phyloP scores from a whole-genome alignment of 1,140 invertebrate genomes.

The Orius insidiosus region DNA sequence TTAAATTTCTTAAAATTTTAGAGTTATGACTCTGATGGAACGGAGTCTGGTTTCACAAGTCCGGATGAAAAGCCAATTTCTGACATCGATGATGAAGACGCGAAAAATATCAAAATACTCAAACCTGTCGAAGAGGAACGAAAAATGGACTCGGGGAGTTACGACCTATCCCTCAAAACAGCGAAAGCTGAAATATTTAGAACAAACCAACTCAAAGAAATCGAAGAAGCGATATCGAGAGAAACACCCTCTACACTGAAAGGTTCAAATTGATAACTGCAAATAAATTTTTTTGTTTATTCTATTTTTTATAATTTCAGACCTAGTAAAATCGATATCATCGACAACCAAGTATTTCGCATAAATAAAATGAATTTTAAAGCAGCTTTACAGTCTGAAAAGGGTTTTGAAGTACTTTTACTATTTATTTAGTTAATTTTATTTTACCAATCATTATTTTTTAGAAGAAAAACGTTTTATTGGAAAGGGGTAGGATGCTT shows the following conservation, averaged over 20 bases:
- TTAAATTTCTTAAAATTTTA: too few relatives aligned
- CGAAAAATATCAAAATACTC: constrained; percentile 19
- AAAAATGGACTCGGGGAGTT: constrained; percentile 48
- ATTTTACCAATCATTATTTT: constrained; percentile 18
- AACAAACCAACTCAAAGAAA: constrained; percentile 23
- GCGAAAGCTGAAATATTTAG: constrained; percentile 24
- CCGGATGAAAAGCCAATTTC: constrained; percentile 20
- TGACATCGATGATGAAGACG: constrained; percentile 19
- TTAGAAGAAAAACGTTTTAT: not conserved
- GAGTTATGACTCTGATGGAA: too few relatives aligned
- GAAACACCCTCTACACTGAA: constrained; percentile 23
- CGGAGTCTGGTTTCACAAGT: constrained; percentile 24
- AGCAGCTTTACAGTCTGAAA: too few relatives aligned
- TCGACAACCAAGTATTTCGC: too few relatives aligned
- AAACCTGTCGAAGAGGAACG: constrained; percentile 35
- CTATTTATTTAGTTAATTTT: constrained; percentile 16
- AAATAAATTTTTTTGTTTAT: too few relatives aligned
- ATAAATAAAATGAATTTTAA: too few relatives aligned
- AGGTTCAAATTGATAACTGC: constrained; percentile 8
- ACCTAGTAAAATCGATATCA: too few relatives aligned
- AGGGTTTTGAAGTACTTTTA: too few relatives aligned
- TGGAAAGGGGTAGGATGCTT: constrained; percentile 41
- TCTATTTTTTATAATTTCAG: too few relatives aligned
- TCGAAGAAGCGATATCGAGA: constrained; percentile 21
- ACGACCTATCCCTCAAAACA: constrained; percentile 33